Base-by-base conservation (phyloP, 1,140 invertebrate genomes). In the Sweltsa coloradensis region DNA sequence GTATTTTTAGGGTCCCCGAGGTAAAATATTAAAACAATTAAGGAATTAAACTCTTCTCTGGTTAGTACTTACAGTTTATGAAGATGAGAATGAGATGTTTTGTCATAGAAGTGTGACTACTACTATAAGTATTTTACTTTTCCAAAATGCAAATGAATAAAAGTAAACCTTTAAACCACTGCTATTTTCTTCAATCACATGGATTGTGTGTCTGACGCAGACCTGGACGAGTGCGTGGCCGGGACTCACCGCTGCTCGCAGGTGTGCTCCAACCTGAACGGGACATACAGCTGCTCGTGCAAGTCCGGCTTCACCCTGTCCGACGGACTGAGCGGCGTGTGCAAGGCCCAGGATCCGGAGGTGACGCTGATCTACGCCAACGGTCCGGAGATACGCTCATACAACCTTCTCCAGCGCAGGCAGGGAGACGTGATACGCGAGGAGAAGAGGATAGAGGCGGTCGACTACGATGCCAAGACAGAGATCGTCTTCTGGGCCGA, bases 401-500 rank as follows among this genome's bases (percentile, higher is more conserved):
- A 83, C 43, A 74, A 78, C 29, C 55, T 81, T 2, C 71, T 76
- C 24, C 73, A 75, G 44, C 74, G 72, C 22, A 76, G 83, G 31
- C 79, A 85, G 56, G 65, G 82, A 24, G 79, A 84, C 49, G 76
- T 96, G 2, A 80, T 93, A 11, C 68, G 70, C 0, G 77, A 87
- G 3, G 87, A 93, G 61, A 89, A 86, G 57, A 74, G 89, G 24
- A 84, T 96, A 34, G 81, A 89, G 55, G 82, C 88, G 0, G 63
- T 97, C 24, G 93, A 97, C 64, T 90, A 89, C 57, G 85, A 87
- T 62, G 82, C 84, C 0, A 73, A 72, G 29, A 66, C 71, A 29
- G 81, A 90, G 61, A 89, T 93, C 53, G 64, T 96, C 24, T 96
- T 90, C 63, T 97, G 92, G 90, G 87, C 89, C 0, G 92, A 97